Percentiles rank a stretch among this genome's conserved stretches.
These are phyloP conservation scores for Sarcophaga carnaria DNA, from an alignment of 2,888 invertebrate species.

Conservation along the genomic window DNA sequence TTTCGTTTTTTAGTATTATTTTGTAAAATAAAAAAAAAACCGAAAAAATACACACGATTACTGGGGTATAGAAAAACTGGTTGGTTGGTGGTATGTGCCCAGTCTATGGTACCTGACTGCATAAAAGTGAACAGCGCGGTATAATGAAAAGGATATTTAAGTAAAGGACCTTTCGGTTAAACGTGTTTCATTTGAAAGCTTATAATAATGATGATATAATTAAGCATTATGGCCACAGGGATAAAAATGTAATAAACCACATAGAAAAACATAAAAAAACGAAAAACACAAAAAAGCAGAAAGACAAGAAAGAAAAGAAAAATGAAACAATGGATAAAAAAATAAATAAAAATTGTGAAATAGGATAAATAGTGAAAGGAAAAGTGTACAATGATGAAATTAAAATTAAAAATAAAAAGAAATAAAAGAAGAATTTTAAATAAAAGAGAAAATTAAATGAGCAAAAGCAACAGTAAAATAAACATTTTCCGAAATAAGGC, in stretches of 20 bases:
- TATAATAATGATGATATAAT: slow-evolving; percentile 68
- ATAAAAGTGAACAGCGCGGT: neutral
- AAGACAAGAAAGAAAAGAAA: neutral
- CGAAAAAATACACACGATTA: neutral
- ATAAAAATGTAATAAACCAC: slow-evolving; percentile 61
- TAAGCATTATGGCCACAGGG: slow-evolving; percentile 66
- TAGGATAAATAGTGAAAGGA: neutral
- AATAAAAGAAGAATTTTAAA: neutral
- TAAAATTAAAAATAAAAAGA: neutral
- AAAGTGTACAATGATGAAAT: neutral
- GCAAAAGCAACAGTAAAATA: slow-evolving; percentile 5
- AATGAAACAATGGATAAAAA: slow-evolving; percentile 17
- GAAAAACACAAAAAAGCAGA: neutral
- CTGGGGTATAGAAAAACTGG: neutral
- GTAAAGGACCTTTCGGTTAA: slow-evolving; percentile 59
- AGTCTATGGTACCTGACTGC: neutral
- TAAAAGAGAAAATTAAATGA: neutral
- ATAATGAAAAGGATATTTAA: slow-evolving; percentile 55
- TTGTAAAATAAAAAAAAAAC: neutral
- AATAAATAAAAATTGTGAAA: slow-evolving; percentile 17
- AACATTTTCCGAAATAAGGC: slow-evolving; percentile 7
- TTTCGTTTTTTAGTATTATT: neutral
- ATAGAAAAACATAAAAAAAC: slow-evolving; percentile 23
- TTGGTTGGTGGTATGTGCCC: neutral
- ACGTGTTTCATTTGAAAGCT: slow-evolving; percentile 67